A percentile compares a stretch with the other conserved stretches of the same genome.
Conservation (phyloP, 2,797 vertebrate species). For the Moxostoma hubbsi region DNA sequence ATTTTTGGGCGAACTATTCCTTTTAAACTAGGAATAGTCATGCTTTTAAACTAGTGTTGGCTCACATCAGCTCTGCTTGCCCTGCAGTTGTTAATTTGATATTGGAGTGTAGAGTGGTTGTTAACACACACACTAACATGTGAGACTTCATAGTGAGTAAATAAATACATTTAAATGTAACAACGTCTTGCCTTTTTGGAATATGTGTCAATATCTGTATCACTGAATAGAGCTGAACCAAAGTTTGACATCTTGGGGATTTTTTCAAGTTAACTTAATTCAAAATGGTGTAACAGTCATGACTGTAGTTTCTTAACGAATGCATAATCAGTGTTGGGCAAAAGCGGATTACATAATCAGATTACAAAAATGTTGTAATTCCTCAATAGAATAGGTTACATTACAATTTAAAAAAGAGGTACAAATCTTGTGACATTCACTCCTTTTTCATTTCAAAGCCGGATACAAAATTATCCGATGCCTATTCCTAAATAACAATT, state of each 20-base stretch:
- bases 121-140: background rate
- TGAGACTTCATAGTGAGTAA: background rate
- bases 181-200: background rate
- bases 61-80: background rate
- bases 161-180: background rate
- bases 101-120: too few relatives aligned
- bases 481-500: too few relatives aligned
- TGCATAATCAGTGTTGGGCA: background rate
- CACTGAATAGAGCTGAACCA: background rate
- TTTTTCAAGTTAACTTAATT: background rate
- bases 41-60: background rate
- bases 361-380: too few relatives aligned
- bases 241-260: background rate
- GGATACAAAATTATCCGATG: too few relatives aligned
- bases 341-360: too few relatives aligned
- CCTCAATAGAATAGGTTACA: too few relatives aligned
- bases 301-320: constrained; percentile 15
- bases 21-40: background rate
- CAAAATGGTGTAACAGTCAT: background rate
- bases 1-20: too few relatives aligned
- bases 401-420: too few relatives aligned
- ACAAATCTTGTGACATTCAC: too few relatives aligned
- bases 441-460: too few relatives aligned
- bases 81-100: background rate
- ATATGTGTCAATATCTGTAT: background rate